These are phyloP conservation scores for Mormyrus proboscirostris DNA, from an alignment of 2,797 vertebrate species.

Conservation along the genomic window DNA sequence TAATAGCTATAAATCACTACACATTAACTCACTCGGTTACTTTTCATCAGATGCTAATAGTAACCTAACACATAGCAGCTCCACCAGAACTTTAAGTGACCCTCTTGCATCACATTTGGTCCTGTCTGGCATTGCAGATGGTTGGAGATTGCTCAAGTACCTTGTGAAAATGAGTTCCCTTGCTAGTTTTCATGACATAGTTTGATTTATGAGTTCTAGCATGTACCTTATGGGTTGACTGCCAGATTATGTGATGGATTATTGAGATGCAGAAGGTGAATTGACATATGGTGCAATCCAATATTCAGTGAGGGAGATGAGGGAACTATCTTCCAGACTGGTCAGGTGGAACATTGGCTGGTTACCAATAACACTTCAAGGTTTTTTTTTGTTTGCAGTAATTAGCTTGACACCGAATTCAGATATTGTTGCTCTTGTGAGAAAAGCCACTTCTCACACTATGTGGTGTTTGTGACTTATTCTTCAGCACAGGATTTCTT, in stretches of 20 bases:
- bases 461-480: background rate
- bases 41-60: background rate
- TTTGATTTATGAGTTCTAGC: constrained; percentile 1
- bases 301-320: background rate
- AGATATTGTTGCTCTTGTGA: background rate
- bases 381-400: background rate
- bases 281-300: constrained; percentile 16
- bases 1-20: background rate
- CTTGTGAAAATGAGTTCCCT: constrained; percentile 1
- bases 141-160: background rate
- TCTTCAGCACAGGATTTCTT: background rate
- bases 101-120: background rate
- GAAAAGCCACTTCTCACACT: background rate
- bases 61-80: background rate
- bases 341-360: background rate
- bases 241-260: constrained; percentile 17
- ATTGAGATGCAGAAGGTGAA: constrained; percentile 16
- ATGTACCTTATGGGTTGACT: background rate
- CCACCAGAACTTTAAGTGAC: background rate
- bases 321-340: background rate
- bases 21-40: background rate
- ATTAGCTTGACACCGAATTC: background rate
- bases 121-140: background rate
- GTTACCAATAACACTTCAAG: background rate
- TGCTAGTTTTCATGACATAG: background rate